Evolutionary conservation across 2,113 vertebrate genomes (phyloP).

Genomic region (Mirza zaza): DNA sequence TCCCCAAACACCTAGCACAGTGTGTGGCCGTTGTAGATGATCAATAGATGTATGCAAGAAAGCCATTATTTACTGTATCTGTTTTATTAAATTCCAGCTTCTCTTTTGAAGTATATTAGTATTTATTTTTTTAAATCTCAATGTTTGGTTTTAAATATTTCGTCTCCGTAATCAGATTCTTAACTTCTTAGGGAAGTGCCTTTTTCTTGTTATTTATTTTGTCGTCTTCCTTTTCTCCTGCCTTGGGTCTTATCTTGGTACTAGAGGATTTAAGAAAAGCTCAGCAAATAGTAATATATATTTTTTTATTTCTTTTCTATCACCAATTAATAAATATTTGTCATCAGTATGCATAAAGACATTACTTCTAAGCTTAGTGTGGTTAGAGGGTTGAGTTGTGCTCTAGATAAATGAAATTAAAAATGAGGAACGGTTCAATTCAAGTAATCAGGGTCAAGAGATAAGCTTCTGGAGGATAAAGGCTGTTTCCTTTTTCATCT

Average conservation of each 20-base stretch:
- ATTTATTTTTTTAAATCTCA: constrained; percentile 11
- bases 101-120: not conserved
- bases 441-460: not conserved
- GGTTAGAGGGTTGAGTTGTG: not conserved
- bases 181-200: not conserved
- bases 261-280: not conserved
- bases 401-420: not conserved
- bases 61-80: not conserved
- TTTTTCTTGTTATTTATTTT: not conserved
- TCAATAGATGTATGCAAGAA: not conserved
- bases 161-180: not conserved
- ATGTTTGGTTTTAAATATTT: not conserved
- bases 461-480: not conserved
- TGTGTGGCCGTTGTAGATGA: not conserved
- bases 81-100: not conserved
- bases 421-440: not conserved
- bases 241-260: not conserved
- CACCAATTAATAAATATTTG: not conserved
- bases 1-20: not conserved
- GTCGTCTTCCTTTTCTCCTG: not conserved
- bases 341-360: not conserved
- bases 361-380: not conserved
- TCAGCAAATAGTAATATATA: not conserved
- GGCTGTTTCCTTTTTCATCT: not conserved
- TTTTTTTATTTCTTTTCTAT: not conserved